Conservation (phyloP, 2,113 vertebrate species). For the Caracal caracal region DNA sequence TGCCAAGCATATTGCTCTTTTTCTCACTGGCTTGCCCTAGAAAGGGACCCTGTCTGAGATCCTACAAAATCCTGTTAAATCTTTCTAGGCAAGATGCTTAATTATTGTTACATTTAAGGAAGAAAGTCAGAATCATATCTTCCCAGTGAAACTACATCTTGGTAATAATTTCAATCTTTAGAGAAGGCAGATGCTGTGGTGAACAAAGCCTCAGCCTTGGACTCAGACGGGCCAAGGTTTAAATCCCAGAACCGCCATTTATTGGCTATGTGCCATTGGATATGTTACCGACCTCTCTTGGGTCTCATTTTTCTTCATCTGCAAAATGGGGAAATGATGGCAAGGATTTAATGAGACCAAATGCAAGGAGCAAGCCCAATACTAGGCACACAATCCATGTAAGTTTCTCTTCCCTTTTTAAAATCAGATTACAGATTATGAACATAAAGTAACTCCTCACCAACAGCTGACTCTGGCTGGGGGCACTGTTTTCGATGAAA, state of each 20-base stretch:
- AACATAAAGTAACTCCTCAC: neutral
- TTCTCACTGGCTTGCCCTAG: neutral
- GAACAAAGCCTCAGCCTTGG: neutral
- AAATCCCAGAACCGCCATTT: neutral
- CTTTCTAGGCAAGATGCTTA: neutral
- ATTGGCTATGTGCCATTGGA: neutral
- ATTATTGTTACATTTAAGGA: neutral
- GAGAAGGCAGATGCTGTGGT: neutral
- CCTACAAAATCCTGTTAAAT: neutral
- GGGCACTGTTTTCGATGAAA: neutral
- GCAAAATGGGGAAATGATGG: neutral
- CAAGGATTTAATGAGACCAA: neutral
- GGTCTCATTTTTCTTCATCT: neutral
- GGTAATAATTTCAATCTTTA: neutral
- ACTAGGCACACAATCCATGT: neutral
- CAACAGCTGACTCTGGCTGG: slow-evolving; percentile 27
- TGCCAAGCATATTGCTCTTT: neutral
- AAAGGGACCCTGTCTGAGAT: neutral
- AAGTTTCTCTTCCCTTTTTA: neutral
- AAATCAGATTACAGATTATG: neutral
- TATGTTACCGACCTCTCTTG: neutral
- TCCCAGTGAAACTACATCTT: neutral
- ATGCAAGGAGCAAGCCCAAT: neutral
- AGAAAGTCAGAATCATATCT: neutral
- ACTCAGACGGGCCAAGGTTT: neutral